Base-by-base conservation (phyloP, 2,888 invertebrate genomes). In the Neoscelio sp. region DNA sequence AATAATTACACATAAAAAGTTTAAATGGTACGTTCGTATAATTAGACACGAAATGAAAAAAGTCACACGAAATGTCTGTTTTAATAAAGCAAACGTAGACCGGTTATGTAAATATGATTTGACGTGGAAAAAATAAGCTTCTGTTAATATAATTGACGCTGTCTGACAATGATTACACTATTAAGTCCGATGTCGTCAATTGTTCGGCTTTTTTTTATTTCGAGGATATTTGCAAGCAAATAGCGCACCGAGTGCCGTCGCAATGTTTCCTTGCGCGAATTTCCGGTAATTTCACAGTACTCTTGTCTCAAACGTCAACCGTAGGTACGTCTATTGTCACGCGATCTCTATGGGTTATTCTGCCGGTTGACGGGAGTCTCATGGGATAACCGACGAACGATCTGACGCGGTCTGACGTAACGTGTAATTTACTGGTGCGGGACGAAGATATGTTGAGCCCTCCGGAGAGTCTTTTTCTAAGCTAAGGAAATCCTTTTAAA, bases 231-330 rank as follows among this genome's bases (percentile, higher is more conserved):
- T 56, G 77, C 48, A 35, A 42, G 58, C 65, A 65, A 65, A 77
- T 70, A 56, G 42, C 38, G 50, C 42, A 20, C 58, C 65, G 65
- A 77, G 62, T 77, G 70, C 70, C 48, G 58, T 64, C 54, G 56
- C 40, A 71, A 35, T 65, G 60, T 71, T 71, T 71, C 65, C 64
- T 77, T 65, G 44, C 52, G 71, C 46, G 56, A 78, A 78, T 78
- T 65, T 78, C 78, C 73, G 78, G 78, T 73, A 78, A 78, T 78
- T 78, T 73, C 65, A 48, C 68, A 56, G 54, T 54, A 40, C 73
- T 73, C 67, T 65, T 73, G 73, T 67, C 71, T 62, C 17, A 35
- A 73, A 78, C 73, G 78, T 78, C 78, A 78, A 78, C 48, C 60
- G 17, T 67, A 40, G 56, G 67, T 56, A 62, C 44, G 56, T 78